These are phyloP conservation scores for Halcyon badia DNA, from an alignment of 2,797 vertebrate genomes.

Conservation along the genomic window DNA sequence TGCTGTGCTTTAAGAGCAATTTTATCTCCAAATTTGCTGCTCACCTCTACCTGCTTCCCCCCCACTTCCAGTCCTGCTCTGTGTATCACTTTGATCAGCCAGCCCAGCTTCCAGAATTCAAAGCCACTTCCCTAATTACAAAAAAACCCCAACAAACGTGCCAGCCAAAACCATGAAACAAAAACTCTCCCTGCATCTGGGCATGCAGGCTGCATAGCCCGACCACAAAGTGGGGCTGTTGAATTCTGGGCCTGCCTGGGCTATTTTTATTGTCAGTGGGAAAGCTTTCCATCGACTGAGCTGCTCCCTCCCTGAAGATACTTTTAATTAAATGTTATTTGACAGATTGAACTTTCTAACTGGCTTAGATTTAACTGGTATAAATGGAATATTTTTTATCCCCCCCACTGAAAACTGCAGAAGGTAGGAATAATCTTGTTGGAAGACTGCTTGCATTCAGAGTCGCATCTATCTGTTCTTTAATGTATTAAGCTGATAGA, in stretches of 20 bases:
- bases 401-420: background rate
- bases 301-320: background rate
- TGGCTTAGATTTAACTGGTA: background rate
- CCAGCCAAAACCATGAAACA: background rate
- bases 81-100: background rate
- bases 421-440: background rate
- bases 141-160: background rate
- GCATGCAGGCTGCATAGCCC: background rate
- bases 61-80: background rate
- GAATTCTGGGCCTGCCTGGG: background rate
- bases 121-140: background rate
- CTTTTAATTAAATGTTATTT: conserved; percentile 31
- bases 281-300: conserved; percentile 12
- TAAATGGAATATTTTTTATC: background rate
- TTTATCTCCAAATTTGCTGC: background rate
- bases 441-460: background rate
- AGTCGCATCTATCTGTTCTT: background rate
- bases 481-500: background rate
- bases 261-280: conserved; percentile 32
- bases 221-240: background rate
- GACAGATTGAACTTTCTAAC: background rate
- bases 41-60: background rate
- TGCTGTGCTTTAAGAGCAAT: background rate
- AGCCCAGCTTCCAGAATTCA: background rate
- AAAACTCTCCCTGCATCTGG: background rate